Evolutionary conservation across 2,888 invertebrate genomes (phyloP).

Genomic region (Apotomis turbidana): DNA sequence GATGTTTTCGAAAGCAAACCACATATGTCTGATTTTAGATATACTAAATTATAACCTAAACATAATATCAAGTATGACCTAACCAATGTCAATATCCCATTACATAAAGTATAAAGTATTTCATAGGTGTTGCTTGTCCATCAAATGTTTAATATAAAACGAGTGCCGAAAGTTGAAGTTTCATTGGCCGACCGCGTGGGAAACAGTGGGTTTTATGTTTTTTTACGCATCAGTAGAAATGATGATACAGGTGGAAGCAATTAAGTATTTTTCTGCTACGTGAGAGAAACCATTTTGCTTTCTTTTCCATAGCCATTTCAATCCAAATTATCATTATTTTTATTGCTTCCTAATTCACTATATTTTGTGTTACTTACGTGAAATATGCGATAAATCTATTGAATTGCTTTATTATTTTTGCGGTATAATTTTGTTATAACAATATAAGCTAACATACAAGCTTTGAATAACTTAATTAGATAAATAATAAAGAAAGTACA

Average conservation of each 20-base stretch:
- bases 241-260: constrained; percentile 29
- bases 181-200: constrained; percentile 13
- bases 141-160: background rate
- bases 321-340: constrained; percentile 35
- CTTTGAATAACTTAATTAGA: background rate
- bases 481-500: background rate
- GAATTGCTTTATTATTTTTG: constrained; percentile 16
- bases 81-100: constrained; percentile 20
- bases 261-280: constrained; percentile 27
- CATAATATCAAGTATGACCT: constrained; percentile 22
- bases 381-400: constrained; percentile 1
- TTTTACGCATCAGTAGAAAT: constrained; percentile 31
- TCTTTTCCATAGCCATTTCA: constrained; percentile 28
- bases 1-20: background rate
- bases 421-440: background rate
- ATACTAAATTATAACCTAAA: constrained; percentile 2
- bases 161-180: background rate
- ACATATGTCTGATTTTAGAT: background rate
- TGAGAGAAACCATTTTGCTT: constrained; percentile 37
- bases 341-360: constrained; percentile 24
- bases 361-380: constrained; percentile 20
- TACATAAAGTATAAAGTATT: constrained; percentile 26
- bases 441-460: background rate
- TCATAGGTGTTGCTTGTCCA: background rate
- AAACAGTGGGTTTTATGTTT: constrained; percentile 19